These are phyloP conservation scores for Falco naumanni DNA, from an alignment of 2,797 vertebrate species.

Conservation along the genomic window DNA sequence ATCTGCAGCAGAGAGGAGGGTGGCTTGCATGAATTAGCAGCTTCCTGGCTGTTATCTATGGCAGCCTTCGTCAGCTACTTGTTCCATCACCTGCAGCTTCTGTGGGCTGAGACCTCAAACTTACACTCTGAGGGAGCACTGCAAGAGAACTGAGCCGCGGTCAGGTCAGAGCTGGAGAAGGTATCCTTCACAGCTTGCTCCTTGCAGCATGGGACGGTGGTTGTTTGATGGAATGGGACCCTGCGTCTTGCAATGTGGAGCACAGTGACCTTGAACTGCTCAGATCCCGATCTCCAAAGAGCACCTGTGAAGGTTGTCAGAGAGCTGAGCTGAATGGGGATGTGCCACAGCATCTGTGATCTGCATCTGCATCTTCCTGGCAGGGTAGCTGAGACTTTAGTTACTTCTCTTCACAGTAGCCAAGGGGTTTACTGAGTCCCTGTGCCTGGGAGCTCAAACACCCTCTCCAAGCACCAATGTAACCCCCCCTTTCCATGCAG, in stretches of 20 bases:
- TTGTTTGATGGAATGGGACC: neutral
- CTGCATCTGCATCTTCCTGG: neutral
- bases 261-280: neutral
- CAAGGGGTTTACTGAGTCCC: neutral
- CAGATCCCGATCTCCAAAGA: neutral
- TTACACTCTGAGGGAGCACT: neutral
- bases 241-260: neutral
- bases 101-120: neutral
- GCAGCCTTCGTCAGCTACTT: slow-evolving; percentile 10
- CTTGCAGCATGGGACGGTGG: neutral
- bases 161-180: neutral
- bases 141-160: neutral
- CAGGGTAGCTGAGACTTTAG: neutral
- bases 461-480: neutral
- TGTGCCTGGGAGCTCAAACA: neutral
- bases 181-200: neutral
- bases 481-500: neutral
- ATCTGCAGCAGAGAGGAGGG: slow-evolving; percentile 23
- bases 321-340: neutral
- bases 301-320: neutral
- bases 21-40: slow-evolving; percentile 40
- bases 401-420: neutral
- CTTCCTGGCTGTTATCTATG: neutral
- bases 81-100: slow-evolving; percentile 27
- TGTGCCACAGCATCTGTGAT: neutral